Conservation (phyloP, 2,797 vertebrate genomes). For the Acanthiza pusilla region DNA sequence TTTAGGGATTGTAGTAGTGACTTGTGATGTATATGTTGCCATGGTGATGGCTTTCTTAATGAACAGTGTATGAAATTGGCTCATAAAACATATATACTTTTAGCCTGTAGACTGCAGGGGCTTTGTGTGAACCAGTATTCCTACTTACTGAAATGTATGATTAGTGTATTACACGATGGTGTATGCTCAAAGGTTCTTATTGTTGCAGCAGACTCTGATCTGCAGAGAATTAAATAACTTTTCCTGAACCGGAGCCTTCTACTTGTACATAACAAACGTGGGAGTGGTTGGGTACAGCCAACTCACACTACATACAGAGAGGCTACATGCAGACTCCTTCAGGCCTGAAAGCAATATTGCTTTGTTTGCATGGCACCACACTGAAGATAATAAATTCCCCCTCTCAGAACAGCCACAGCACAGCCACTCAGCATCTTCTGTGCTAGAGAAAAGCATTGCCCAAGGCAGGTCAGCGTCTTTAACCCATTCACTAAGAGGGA, state of each 20-base stretch:
- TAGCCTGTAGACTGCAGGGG: background rate
- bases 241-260: background rate
- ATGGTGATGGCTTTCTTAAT: slow-evolving; percentile 41
- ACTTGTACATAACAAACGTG: background rate
- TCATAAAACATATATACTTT: slow-evolving; percentile 13
- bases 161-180: background rate
- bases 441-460: background rate
- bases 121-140: background rate
- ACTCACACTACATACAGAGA: background rate
- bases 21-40: slow-evolving; percentile 35
- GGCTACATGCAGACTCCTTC: background rate
- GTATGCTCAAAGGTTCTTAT: background rate
- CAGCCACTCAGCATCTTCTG: background rate
- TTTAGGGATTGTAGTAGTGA: background rate
- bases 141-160: background rate
- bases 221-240: background rate
- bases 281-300: background rate
- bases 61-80: slow-evolving; percentile 31
- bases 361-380: background rate
- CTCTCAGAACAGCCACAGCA: background rate
- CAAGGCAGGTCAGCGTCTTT: background rate
- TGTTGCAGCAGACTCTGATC: background rate
- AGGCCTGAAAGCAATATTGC: background rate
- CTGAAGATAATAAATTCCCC: background rate
- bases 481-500: background rate